These are phyloP conservation scores for Falcaria lacertinaria DNA, from an alignment of 2,888 invertebrate genomes.

Conservation along the genomic window DNA sequence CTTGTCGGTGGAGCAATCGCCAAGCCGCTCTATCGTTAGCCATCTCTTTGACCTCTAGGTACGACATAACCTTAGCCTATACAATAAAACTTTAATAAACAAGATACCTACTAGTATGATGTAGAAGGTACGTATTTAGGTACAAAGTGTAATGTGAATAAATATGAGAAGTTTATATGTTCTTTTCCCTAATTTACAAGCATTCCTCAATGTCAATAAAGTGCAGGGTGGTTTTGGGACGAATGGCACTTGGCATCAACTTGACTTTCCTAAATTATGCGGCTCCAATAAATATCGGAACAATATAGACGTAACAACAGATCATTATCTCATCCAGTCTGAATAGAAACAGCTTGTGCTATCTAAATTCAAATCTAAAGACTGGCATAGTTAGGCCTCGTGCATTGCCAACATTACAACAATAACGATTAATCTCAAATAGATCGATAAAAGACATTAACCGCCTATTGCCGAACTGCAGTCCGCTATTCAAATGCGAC, in stretches of 20 bases:
- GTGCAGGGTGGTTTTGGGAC: not conserved
- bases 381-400: not conserved
- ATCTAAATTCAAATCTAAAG: constrained; percentile 1
- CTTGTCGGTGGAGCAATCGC: no score
- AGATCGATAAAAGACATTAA: constrained; percentile 54
- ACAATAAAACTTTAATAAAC: no score
- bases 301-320: no score
- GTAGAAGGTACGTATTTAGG: no score
- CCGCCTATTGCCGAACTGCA: constrained; percentile 52
- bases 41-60: no score
- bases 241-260: not conserved
- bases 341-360: not conserved
- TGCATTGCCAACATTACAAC: constrained; percentile 6
- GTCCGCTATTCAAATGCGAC: constrained; percentile 63
- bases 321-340: not conserved
- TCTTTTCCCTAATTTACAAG: not conserved
- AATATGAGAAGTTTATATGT: not conserved
- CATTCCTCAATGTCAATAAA: not conserved
- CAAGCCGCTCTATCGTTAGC: no score
- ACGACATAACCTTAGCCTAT: no score
- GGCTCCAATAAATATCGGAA: not conserved
- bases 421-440: constrained; percentile 28
- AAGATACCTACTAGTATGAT: no score
- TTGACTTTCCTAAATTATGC: not conserved
- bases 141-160: no score